phyloP scores from a whole-genome alignment of 2,113 vertebrate genomes.

The Phainopepla nitens region DNA sequence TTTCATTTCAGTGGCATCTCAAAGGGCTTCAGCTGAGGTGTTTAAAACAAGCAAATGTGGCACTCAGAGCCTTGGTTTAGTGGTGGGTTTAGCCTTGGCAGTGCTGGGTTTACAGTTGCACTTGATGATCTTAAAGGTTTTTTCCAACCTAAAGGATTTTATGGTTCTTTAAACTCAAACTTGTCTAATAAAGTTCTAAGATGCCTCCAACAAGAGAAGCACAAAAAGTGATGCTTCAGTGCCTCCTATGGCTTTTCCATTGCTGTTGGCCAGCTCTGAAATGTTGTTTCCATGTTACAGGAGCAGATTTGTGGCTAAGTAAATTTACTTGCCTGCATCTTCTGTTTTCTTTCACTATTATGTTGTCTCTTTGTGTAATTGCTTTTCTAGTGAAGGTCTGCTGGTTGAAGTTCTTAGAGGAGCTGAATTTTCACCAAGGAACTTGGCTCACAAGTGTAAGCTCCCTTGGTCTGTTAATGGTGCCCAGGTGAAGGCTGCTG shows the following conservation, averaged over 20 bases:
- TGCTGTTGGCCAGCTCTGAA: not conserved
- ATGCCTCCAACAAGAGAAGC: not conserved
- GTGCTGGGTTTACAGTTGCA: not conserved
- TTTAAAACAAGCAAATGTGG: not conserved
- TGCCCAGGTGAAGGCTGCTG: not conserved
- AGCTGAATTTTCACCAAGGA: not conserved
- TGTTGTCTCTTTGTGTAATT: not conserved
- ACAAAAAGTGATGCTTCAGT: not conserved
- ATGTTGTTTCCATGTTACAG: not conserved
- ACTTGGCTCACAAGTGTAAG: not conserved
- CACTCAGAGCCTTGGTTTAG: not conserved
- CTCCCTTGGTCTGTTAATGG: not conserved
- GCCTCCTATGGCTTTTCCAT: not conserved
- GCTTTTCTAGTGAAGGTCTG: not conserved
- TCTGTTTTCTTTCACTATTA: not conserved
- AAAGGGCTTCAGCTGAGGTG: not conserved
- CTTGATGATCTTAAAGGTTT: not conserved
- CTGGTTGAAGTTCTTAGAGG: not conserved
- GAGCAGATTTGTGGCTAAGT: not conserved
- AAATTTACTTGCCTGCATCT: not conserved
- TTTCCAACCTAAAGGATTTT: not conserved
- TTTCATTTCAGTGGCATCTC: not conserved
- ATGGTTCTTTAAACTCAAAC: not conserved
- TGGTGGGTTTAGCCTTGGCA: not conserved
- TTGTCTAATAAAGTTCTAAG: not conserved